Conservation (phyloP, 2,888 invertebrate genomes). For the Pyralis farinalis region DNA sequence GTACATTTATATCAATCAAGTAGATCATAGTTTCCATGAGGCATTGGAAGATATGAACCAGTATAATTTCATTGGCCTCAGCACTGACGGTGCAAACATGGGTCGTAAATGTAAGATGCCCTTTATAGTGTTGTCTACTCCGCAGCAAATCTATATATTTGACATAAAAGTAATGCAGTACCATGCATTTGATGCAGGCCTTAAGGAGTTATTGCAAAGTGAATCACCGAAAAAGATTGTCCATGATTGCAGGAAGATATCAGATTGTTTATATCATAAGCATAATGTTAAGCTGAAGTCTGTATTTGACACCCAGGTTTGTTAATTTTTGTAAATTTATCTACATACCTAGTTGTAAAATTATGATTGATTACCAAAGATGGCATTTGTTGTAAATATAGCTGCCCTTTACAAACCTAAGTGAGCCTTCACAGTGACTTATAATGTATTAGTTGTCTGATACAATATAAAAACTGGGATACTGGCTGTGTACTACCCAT, state of each 20-base stretch:
- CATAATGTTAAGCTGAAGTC: conserved; percentile 77
- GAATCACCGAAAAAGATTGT: conserved; percentile 76
- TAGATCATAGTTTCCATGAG: conserved; percentile 61
- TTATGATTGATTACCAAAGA: background rate
- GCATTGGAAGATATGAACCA: conserved; percentile 60
- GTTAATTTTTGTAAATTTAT: background rate
- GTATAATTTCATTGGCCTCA: conserved; percentile 54
- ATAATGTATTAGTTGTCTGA: too few relatives aligned
- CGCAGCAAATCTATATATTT: conserved; percentile 70
- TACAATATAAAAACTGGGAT: too few relatives aligned
- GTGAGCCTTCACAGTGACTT: too few relatives aligned
- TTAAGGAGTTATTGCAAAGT: conserved; percentile 67
- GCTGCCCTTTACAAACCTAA: too few relatives aligned
- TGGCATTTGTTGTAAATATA: too few relatives aligned
- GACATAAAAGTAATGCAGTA: conserved; percentile 72
- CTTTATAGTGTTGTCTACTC: conserved; percentile 64
- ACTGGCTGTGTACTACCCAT: too few relatives aligned
- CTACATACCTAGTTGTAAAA: too few relatives aligned
- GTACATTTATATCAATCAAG: conserved; percentile 70
- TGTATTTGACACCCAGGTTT: conserved; percentile 83
- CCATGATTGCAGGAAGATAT: conserved; percentile 80
- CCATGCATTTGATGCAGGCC: conserved; percentile 71
- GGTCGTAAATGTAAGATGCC: conserved; percentile 75
- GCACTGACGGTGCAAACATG: conserved; percentile 72
- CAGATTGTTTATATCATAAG: conserved; percentile 81